These are phyloP conservation scores for Crocuta crocuta DNA, from an alignment of 2,113 vertebrate species.

Conservation along the genomic window DNA sequence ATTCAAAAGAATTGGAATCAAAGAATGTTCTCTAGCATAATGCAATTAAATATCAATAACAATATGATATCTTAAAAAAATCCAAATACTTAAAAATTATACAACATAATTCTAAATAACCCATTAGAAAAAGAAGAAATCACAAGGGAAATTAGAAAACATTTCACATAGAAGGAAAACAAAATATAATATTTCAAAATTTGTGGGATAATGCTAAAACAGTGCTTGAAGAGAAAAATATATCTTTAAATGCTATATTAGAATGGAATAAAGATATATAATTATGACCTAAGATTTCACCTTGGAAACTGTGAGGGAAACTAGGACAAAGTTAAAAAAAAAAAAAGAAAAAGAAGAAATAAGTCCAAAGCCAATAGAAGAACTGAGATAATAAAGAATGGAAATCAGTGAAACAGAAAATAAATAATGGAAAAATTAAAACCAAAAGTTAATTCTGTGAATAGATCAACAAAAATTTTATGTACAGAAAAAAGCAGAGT, in stretches of 20 bases:
- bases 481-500: background rate
- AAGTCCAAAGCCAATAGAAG: background rate
- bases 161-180: slow-evolving; percentile 9
- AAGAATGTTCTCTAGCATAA: background rate
- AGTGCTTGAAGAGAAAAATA: background rate
- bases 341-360: background rate
- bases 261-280: slow-evolving; percentile 9
- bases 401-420: slow-evolving; percentile 18
- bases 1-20: slow-evolving; percentile 8
- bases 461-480: slow-evolving; percentile 2
- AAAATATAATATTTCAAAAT: slow-evolving; percentile 19
- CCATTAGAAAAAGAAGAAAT: background rate
- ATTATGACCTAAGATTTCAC: background rate
- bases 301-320: background rate
- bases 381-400: slow-evolving; percentile 8
- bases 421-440: slow-evolving; percentile 17
- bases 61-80: background rate
- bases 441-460: slow-evolving; percentile 35
- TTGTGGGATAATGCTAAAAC: slow-evolving; percentile 21
- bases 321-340: background rate
- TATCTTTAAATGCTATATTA: background rate
- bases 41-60: slow-evolving; percentile 1
- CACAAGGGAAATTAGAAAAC: slow-evolving; percentile 34
- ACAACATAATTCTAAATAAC: slow-evolving; percentile 9
- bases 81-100: background rate